These are phyloP conservation scores for Onthophagus taurus DNA, from an alignment of 1,140 invertebrate genomes.

Conservation along the genomic window DNA sequence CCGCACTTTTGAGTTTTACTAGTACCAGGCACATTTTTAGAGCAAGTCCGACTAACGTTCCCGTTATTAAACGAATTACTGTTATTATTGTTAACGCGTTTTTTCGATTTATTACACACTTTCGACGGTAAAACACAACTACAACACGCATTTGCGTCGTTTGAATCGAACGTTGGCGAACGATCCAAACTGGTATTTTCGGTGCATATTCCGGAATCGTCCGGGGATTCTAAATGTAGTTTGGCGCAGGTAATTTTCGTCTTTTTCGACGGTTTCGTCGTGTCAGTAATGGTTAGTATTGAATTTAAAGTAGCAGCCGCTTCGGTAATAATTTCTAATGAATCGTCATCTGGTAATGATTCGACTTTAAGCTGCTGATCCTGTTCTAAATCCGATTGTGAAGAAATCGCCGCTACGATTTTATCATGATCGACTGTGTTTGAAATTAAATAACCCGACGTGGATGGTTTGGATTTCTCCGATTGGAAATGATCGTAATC, in stretches of 20 bases:
- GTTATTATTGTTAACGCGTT: slow-evolving; percentile 3
- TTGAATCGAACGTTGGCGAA: slow-evolving; percentile 44
- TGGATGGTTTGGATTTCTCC: slow-evolving; percentile 21
- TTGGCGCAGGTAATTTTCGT: slow-evolving; percentile 37
- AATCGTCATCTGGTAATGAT: slow-evolving; percentile 44
- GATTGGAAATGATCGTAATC: background rate
- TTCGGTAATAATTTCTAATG: slow-evolving; percentile 49
- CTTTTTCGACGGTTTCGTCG: slow-evolving; percentile 26
- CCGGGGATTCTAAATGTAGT: slow-evolving; percentile 37
- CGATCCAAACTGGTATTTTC: slow-evolving; percentile 59
- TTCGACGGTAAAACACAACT: slow-evolving; percentile 8
- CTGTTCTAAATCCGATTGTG: no score
- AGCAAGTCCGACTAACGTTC: background rate
- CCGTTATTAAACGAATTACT: background rate
- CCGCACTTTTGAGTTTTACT: background rate
- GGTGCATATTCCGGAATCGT: slow-evolving; percentile 60
- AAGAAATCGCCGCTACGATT: slow-evolving; percentile 23
- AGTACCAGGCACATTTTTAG: slow-evolving; percentile 9
- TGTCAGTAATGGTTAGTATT: slow-evolving; percentile 44
- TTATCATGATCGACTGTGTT: slow-evolving; percentile 37
- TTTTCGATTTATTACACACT: background rate
- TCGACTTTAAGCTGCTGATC: slow-evolving; percentile 20
- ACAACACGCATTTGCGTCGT: slow-evolving; percentile 14
- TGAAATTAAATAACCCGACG: slow-evolving; percentile 45
- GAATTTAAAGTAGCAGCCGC: slow-evolving; percentile 58